phyloP scores from a whole-genome alignment of 2,113 vertebrate genomes.

The Gobiocypris rarus region DNA sequence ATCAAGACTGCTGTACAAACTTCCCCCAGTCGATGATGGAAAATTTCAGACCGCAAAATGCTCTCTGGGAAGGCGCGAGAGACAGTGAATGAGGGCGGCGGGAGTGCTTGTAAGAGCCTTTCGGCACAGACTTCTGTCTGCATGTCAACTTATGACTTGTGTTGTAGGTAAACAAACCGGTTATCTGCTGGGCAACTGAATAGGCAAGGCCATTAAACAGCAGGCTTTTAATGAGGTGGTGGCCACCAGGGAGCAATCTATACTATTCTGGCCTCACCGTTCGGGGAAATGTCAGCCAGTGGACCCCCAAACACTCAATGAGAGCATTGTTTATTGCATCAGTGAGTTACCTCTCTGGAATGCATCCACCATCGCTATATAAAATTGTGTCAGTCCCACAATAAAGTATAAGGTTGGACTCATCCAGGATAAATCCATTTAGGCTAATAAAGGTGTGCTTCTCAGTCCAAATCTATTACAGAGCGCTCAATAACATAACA shows the following conservation, averaged over 20 bases:
- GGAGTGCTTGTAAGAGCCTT: constrained; percentile 28
- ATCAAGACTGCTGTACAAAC: constrained; percentile 35
- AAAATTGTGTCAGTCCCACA: constrained; percentile 51
- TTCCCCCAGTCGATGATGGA: constrained; percentile 40
- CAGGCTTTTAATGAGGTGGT: constrained; percentile 57
- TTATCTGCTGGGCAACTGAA: constrained; percentile 54
- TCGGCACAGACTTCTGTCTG: constrained; percentile 45
- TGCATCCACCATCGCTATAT: constrained; percentile 50
- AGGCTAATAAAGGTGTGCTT: constrained; percentile 48
- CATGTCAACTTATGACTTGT: constrained; percentile 41
- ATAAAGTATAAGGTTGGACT: constrained; percentile 35
- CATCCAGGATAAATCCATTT: constrained; percentile 44
- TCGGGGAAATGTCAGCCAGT: constrained; percentile 42
- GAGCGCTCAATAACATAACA: constrained; percentile 31
- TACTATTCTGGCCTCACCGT: constrained; percentile 36
- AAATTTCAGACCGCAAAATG: constrained; percentile 45
- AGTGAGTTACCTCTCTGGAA: constrained; percentile 54
- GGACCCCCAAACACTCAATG: constrained; percentile 45
- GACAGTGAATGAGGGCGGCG: neutral
- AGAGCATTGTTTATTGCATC: constrained; percentile 57
- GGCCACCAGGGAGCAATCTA: constrained; percentile 32
- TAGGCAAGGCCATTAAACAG: constrained; percentile 49
- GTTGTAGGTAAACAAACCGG: constrained; percentile 44
- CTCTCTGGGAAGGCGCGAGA: constrained; percentile 33
- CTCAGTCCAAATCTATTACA: constrained; percentile 42